Percentiles rank a stretch among this genome's conserved stretches.
These are phyloP conservation scores for Tauraco hartlaubi DNA, from an alignment of 2,797 vertebrate genomes.

Conservation along the genomic window DNA sequence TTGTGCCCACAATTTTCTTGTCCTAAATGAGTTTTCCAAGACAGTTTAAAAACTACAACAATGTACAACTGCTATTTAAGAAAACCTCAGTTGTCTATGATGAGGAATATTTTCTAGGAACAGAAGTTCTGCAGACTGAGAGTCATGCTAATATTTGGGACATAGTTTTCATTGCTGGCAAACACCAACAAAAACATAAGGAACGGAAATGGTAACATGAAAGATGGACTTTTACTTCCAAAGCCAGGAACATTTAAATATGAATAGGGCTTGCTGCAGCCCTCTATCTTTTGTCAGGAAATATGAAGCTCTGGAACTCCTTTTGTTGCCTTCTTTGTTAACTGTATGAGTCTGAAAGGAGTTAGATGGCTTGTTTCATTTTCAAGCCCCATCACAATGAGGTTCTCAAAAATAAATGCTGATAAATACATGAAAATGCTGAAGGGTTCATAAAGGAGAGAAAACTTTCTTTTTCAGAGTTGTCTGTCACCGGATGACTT, in stretches of 20 bases:
- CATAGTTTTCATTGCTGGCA: conserved; percentile 1
- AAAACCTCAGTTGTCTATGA: background rate
- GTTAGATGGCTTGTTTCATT: conserved; percentile 43
- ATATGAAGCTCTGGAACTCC: conserved; percentile 68
- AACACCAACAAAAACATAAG: conserved; percentile 35
- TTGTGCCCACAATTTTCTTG: background rate
- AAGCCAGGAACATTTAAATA: conserved; percentile 74
- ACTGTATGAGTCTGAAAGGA: conserved; percentile 60
- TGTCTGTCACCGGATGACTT: background rate
- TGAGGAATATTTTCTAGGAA: background rate
- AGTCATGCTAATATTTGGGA: background rate
- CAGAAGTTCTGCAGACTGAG: background rate
- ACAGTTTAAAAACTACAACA: background rate
- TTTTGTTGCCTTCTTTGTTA: conserved; percentile 69
- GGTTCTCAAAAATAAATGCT: conserved; percentile 42
- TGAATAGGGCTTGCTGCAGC: conserved; percentile 55
- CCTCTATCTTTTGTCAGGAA: conserved; percentile 68
- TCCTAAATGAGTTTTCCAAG: background rate
- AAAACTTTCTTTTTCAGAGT: conserved; percentile 18
- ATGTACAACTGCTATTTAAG: background rate
- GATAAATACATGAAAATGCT: conserved; percentile 63
- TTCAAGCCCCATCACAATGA: conserved; percentile 45
- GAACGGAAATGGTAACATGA: conserved; percentile 55
- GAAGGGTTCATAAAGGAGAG: background rate
- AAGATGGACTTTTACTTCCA: conserved; percentile 66